Base-by-base conservation (phyloP, 2,113 vertebrate species). In the Myiozetetes cayanensis region DNA sequence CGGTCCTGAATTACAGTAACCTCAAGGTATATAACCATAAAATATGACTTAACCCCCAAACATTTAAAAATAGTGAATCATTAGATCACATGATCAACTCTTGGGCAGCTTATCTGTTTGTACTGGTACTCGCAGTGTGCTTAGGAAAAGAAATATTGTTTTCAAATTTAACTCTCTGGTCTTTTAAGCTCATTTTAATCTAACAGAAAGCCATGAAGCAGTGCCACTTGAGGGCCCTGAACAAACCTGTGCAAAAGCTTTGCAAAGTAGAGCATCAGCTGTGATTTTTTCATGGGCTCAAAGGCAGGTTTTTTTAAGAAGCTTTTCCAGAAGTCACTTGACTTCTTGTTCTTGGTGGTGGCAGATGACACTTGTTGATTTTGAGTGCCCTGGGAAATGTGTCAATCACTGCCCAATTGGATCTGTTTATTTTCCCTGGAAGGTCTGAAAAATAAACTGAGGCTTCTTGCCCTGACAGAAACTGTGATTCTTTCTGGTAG, bases 71-170 rank as follows among this genome's bases (percentile, higher is more conserved):
- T 31, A 65, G 6, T 27, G 22, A 70, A 33, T 67, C 27, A 71
- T 35, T 87, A 61, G 35, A 37, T 71, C 4, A 18, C 35, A 6
- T 52, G 35, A 78, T 59, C 46, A 50, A 8, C 15, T 68, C 41
- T 59, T 90, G 37, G 0, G 0, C 72, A 7, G 20, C 30, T 37
- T 75, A 30, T 46, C 63, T 0, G 0, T 3, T 55, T 72, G 33
- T 47, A 47, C 23, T 73, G 85, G n/a, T 30, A n/a, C n/a, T 30
- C 43, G 35, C 15, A 33, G 5, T 30, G 24, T 58, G 44, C 39
- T 59, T 65, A 46, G 53, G 33, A 71, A 83, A 67, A 83, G 23
- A 66, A 89, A 39, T 44, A 20, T 0, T 62, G 12, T 72, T 67
- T 63, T 56, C 46, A 76, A 71, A 46, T 68, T 39, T 53, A 47